phyloP scores from a whole-genome alignment of 2,797 vertebrate species.

The Diglossa cyanea region DNA sequence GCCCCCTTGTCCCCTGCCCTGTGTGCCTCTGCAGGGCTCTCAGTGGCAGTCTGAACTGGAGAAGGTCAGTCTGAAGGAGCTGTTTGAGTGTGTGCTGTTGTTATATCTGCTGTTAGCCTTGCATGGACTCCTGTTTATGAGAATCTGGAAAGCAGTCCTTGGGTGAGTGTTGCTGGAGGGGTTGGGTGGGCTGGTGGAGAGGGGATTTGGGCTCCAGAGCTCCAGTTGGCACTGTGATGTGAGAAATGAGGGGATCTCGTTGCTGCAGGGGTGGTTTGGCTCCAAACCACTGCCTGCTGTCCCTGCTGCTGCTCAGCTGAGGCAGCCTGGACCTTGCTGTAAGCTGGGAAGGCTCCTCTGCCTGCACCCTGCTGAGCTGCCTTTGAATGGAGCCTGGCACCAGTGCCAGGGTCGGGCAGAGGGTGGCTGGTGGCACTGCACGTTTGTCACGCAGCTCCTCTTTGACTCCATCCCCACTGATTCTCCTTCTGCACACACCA shows the following conservation, averaged over 20 bases:
- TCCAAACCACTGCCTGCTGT: not conserved
- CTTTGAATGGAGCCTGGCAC: not conserved
- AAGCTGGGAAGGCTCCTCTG: not conserved
- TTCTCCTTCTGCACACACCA: fast-evolving
- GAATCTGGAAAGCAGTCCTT: not conserved
- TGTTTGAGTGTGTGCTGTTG: not conserved
- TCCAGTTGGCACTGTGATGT: too few species aligned
- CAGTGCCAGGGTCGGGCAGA: fast-evolving
- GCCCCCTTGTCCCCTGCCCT: not conserved
- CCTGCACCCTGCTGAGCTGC: not conserved
- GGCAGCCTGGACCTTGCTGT: not conserved
- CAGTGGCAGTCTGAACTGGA: not conserved
- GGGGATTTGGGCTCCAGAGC: too few species aligned
- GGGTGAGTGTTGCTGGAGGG: not conserved
- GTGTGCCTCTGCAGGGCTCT: fast-evolving
- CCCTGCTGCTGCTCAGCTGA: not conserved
- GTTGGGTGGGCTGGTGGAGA: fast-evolving
- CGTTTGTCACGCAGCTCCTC: not conserved
- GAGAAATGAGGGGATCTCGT: fast-evolving
- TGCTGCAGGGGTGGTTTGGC: not conserved
- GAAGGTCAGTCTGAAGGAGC: not conserved
- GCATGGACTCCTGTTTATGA: not conserved
- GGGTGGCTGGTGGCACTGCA: not conserved
- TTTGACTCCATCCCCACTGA: fast-evolving
- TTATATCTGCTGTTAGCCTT: not conserved